A percentile compares a stretch with the other conserved stretches of the same genome.
These are phyloP conservation scores for Oryzias celebensis DNA, from an alignment of 2,113 vertebrate genomes.

Conservation along the genomic window DNA sequence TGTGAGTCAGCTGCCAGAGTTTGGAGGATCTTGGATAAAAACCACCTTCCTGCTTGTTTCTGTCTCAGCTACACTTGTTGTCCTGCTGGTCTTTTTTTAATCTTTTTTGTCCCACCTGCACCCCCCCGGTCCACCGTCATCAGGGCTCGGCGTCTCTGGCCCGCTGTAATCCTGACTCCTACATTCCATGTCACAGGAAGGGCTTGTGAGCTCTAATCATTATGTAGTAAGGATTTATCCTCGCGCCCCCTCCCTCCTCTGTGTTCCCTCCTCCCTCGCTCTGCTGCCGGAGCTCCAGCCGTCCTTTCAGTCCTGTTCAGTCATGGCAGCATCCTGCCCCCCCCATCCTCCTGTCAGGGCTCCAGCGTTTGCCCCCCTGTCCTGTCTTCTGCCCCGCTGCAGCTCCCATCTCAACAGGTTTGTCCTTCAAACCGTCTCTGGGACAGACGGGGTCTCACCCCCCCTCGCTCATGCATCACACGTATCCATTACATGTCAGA, in stretches of 20 bases:
- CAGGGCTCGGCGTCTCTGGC: constrained; percentile 40
- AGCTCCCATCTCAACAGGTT: constrained; percentile 66
- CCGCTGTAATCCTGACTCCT: constrained; percentile 71
- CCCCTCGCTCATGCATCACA: no score
- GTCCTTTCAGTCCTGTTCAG: constrained; percentile 1
- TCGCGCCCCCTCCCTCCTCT: constrained; percentile 40
- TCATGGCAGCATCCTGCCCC: no score
- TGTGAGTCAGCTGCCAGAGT: constrained; percentile 40
- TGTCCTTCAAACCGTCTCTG: constrained; percentile 63
- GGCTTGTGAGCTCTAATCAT: constrained; percentile 80
- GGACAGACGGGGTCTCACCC: constrained; percentile 1
- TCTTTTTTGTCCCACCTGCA: constrained; percentile 29
- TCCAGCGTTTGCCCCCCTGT: not conserved
- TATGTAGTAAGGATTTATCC: constrained; percentile 76
- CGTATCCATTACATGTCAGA: no score
- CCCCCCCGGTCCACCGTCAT: constrained; percentile 37
- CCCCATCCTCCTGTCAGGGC: no score
- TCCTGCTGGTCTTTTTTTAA: not conserved
- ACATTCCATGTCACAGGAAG: constrained; percentile 72
- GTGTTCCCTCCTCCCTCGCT: constrained; percentile 40
- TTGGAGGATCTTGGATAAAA: constrained; percentile 17
- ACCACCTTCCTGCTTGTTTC: not conserved
- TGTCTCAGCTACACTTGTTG: constrained; percentile 22
- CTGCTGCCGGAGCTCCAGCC: constrained; percentile 27
- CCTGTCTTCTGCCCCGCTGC: constrained; percentile 18